Evolutionary conservation across 1,140 invertebrate species (phyloP), one percentile per base, ranked within the genome.

Genomic region (Macrobrachium rosenbergii): DNA sequence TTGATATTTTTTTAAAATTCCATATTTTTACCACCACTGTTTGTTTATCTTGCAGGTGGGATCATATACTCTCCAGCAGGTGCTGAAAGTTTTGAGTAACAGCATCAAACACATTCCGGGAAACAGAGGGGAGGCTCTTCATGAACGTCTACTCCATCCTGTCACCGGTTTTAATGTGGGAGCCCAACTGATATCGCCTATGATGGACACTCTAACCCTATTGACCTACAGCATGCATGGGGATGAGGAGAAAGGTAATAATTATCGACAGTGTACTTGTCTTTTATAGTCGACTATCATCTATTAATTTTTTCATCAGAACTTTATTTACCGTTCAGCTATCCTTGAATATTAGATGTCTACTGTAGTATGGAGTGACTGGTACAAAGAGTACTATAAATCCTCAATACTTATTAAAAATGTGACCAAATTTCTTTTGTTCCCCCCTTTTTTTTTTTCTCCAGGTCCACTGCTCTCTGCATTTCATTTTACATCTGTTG

Each of bases 211-310:
- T 12, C 64, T 93, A 1, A 91, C 91, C 28, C 91, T 92, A 90
- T 91, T 92, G 88, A 88, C 72, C 14, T 86, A 88, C 58, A 87
- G 80, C 14, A 52, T 86, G 2, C 84, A 89, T 45, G 83, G 82
- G 45, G 87, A 88, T 81, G 89, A 90, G 59, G 89, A 64, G 37
- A 77, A 94, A 92, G 94, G 95, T 96, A 92, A 92, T 92, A 90
- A 78, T 84, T 52, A 52, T 52, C 0, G 1, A 37, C 28, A 52
- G 6, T 52, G 7, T 8, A 52, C 12, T 52, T 12, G 6, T 52
- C 52, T 52, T 8, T 12, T 52, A 12, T 52, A 10, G 52, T 52
- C 12, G 52, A 12, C 8, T 52, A 0, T 10, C 52, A 52, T 52
- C 0, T 52, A 52, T 52, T 37, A 37, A 37, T 37, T 37, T 37